Evolutionary conservation across 2,888 invertebrate genomes (phyloP), one percentile per base, ranked within the genome.

Genomic region (Rambutsinella grinnellia): DNA sequence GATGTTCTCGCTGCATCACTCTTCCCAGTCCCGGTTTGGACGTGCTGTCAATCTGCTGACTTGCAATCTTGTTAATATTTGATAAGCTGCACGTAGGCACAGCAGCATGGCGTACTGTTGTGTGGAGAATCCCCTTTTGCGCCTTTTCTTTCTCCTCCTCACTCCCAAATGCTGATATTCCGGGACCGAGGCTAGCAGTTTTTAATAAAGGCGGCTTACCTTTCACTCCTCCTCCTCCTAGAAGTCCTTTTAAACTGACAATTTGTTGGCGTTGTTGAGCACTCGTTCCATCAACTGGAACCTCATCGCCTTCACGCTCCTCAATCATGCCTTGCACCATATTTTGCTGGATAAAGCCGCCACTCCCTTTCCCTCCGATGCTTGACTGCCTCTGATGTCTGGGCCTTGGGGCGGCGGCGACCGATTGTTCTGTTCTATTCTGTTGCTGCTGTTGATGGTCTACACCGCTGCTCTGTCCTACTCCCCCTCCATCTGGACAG

Each of bases 151-250:
- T 58, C 46, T 78, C 68, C 6, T 71, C 76, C 51, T 82, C 81
- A 62, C 78, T 77, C 28, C 76, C 79, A 70, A 81, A 81, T 3
- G 78, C 77, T n/a, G 76, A 76, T 24, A 80, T 80, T 10, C 81
- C 82, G n/a, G 71, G 65, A n/a, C 82, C 82, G 23, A 82, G 62
- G 3, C 81, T 81, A 17, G 75, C 67, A 3, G 81, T 82, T 54
- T 82, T 82, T 3, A 72, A 65, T 15, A 82, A 57, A 10, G 81
- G 80, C 24, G 79, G 70, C 54, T 81, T 82, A 6, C 71, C 60
- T 23, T 56, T 46, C 13, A 58, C 36, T 36, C 51, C 51, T n/a
- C 54, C 68, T 19, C 70, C 58, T 36, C 23, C 58, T 13, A 67
- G 75, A 58, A 75, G 67, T 6, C 75, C 75, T 53, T 75, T 75